Base-by-base conservation (phyloP, 2,888 invertebrate species). In the Scelioninae gen. 2 region DNA sequence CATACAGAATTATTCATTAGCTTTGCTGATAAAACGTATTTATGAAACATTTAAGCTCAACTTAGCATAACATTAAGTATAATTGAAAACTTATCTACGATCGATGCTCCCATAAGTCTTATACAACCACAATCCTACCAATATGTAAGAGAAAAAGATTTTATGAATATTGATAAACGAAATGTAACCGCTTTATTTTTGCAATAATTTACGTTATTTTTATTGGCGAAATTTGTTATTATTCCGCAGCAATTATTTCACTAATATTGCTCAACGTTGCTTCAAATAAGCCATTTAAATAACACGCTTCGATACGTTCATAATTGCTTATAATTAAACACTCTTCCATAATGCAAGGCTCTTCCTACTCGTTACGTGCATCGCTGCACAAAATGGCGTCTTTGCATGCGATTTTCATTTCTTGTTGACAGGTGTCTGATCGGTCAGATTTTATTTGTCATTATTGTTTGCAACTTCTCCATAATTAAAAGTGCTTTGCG, bases 231-330 rank as follows among this genome's bases (percentile, higher is more conserved):
- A 50, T 53, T 31, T 15, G 28, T 33, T 37, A 9, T 45, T 52
- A 35, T 35, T 80, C 79, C 76, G 72, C 77, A 77, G 73, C 77
- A 78, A 82, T 81, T 80, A 80, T 79, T 74, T 61, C 65, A 78
- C 78, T 72, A 58, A 78, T 81, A 77, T 79, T 73, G 70, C 53
- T 61, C 57, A 55, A 77, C 81, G 81, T 82, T 82, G 81, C 78
- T 81, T 81, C 82, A 78, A 75, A 74, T 75, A 57, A 77, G 73
- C 76, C 65, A 76, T 81, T 81, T 71, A 69, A 77, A 64, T 75
- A 67, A 69, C 75, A 68, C 52, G 67, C 60, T 35, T 35, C 55
- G 16, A 63, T 46, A 73, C 48, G 46, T 74, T 55, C 43, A 7
- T 70, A 70, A 74, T 65, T 65, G 65, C 52, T 64, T 46, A 68